These are phyloP conservation scores for Charanyca ferruginea DNA, from an alignment of 2,888 invertebrate genomes.

Conservation along the genomic window DNA sequence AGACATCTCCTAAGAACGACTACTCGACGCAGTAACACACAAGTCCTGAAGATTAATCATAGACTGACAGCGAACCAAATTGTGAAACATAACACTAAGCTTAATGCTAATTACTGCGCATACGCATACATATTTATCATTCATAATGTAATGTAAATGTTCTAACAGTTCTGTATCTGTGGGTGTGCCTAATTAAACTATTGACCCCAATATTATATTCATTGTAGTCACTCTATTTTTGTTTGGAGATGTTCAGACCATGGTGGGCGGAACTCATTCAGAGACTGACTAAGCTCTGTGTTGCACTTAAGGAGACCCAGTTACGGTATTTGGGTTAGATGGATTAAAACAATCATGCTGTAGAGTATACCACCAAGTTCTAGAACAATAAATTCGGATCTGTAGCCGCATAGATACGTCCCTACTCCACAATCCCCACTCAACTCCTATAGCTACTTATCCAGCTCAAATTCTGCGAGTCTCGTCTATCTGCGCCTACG, in stretches of 20 bases:
- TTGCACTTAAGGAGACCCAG: conserved; percentile 13
- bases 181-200: conserved; percentile 79
- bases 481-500: conserved; percentile 67
- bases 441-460: conserved; percentile 40
- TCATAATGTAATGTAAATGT: conserved; percentile 69
- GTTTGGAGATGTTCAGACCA: conserved; percentile 40
- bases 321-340: conserved; percentile 31
- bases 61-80: conserved; percentile 36
- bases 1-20: too few species aligned
- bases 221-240: conserved; percentile 54
- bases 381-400: not conserved
- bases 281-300: conserved; percentile 17
- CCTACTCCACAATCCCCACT: conserved; percentile 27
- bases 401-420: not conserved
- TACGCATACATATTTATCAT: conserved; percentile 61
- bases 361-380: not conserved
- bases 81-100: conserved; percentile 52
- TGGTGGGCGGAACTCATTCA: conserved; percentile 40
- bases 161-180: conserved; percentile 64
- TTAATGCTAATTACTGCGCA: conserved; percentile 51
- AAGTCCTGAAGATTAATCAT: conserved; percentile 9
- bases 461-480: conserved; percentile 53
- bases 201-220: conserved; percentile 79
- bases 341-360: conserved; percentile 8
- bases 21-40: not conserved